These are phyloP conservation scores for Ptilodon capucinus DNA, from an alignment of 2,888 invertebrate species.

Conservation along the genomic window DNA sequence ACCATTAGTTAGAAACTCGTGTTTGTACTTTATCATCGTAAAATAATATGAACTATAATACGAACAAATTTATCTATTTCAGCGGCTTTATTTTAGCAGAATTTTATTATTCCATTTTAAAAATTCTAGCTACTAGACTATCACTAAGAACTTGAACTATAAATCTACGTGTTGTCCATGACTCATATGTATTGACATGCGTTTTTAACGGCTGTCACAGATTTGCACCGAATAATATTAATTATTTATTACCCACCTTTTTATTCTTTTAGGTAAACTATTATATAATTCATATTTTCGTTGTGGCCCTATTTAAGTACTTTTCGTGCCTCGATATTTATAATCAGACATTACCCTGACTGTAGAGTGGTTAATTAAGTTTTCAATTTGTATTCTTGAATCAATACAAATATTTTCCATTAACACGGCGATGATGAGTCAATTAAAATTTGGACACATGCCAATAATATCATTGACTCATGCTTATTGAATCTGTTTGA, in stretches of 20 bases:
- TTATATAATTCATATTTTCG: too few relatives aligned
- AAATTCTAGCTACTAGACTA: slow-evolving; percentile 26
- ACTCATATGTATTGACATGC: slow-evolving; percentile 1
- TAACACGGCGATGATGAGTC: slow-evolving; percentile 2
- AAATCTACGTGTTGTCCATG: slow-evolving; percentile 27
- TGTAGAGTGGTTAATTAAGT: too few relatives aligned
- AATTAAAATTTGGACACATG: slow-evolving; percentile 2
- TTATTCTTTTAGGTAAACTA: too few relatives aligned
- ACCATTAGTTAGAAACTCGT: slow-evolving; percentile 26
- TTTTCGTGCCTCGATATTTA: too few relatives aligned
- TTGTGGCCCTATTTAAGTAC: too few relatives aligned
- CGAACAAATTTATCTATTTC: slow-evolving; percentile 4
- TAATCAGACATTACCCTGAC: too few relatives aligned
- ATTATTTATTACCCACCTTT: too few relatives aligned
- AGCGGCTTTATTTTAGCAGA: slow-evolving; percentile 30
- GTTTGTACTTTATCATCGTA: slow-evolving; percentile 32
- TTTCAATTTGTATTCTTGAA: too few relatives aligned
- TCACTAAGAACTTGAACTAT: slow-evolving; percentile 26
- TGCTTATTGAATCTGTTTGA: not conserved
- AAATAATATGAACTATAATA: slow-evolving; percentile 1
- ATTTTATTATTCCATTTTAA: slow-evolving; percentile 33
- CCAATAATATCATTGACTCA: too few relatives aligned
- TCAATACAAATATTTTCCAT: not conserved
- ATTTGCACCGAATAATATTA: slow-evolving; percentile 28
- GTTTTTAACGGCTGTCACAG: slow-evolving; percentile 8